Conservation (phyloP, 2,888 invertebrate genomes). For the Phaedon cochleariae region DNA sequence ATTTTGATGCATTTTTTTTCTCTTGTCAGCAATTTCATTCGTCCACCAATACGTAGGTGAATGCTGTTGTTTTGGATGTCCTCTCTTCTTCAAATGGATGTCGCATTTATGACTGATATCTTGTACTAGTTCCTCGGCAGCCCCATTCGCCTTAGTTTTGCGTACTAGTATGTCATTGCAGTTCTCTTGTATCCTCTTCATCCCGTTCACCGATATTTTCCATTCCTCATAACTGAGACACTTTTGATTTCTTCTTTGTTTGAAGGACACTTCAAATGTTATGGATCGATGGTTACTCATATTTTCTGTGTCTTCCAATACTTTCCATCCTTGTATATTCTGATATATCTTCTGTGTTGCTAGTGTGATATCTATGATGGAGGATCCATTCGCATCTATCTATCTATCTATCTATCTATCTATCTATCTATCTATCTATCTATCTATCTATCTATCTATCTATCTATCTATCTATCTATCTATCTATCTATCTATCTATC, state of each 20-base stretch:
- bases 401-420: not conserved
- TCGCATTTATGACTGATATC: not conserved
- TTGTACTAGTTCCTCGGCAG: not conserved
- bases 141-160: too few species aligned
- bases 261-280: not conserved
- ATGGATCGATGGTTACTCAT: conserved; percentile 7
- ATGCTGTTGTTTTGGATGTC: not conserved
- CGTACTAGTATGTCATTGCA: too few species aligned
- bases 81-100: not conserved
- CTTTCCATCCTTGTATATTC: conserved; percentile 6
- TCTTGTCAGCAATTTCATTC: not conserved
- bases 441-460: too few species aligned
- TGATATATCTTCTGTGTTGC: conserved; percentile 6
- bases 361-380: conserved; percentile 18
- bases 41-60: conserved; percentile 29
- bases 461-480: too few species aligned
- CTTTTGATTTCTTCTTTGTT: not conserved
- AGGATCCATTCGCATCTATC: conserved; percentile 6
- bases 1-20: not conserved
- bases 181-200: too few species aligned
- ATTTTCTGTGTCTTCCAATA: not conserved
- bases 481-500: too few species aligned
- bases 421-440: too few species aligned
- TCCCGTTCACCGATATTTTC: too few species aligned
- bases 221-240: too few species aligned